These are phyloP conservation scores for Capitulum mitella DNA, from an alignment of 2,888 invertebrate species.

Conservation along the genomic window DNA sequence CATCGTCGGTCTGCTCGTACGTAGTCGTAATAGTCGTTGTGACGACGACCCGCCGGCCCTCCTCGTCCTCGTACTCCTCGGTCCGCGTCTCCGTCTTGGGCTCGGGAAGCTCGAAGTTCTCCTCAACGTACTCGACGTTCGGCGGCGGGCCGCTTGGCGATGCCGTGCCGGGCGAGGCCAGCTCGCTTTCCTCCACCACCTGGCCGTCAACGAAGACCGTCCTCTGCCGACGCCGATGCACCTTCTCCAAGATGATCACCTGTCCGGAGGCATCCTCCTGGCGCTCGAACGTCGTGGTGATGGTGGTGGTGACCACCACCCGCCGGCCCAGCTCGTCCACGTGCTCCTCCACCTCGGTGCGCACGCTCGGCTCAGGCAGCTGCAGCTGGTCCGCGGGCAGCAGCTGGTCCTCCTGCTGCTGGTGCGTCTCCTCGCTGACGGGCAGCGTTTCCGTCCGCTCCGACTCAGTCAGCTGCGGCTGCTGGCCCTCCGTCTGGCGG, in stretches of 20 bases:
- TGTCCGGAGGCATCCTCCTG: neutral
- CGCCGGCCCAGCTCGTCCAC: neutral
- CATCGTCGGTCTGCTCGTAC: conserved; percentile 2
- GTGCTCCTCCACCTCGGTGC: neutral
- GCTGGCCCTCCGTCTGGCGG: neutral
- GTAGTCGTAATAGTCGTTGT: neutral
- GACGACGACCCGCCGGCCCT: neutral
- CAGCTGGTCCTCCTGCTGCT: neutral
- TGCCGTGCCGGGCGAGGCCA: neutral
- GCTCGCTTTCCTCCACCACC: neutral
- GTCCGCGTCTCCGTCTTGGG: conserved; percentile 2
- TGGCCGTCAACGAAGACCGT: neutral
- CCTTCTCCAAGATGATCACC: neutral
- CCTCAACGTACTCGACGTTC: neutral
- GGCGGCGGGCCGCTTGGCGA: neutral
- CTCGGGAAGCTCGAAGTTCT: conserved; percentile 1
- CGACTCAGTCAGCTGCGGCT: neutral
- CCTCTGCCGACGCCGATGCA: neutral
- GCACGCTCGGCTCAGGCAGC: neutral
- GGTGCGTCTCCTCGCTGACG: neutral
- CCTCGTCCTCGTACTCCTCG: conserved; percentile 3
- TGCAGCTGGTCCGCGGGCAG: neutral
- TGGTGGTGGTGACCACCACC: neutral
- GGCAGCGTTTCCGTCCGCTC: neutral
- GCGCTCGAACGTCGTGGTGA: neutral